phyloP scores from a whole-genome alignment of 2,113 vertebrate species.

The Gadus chalcogrammus region DNA sequence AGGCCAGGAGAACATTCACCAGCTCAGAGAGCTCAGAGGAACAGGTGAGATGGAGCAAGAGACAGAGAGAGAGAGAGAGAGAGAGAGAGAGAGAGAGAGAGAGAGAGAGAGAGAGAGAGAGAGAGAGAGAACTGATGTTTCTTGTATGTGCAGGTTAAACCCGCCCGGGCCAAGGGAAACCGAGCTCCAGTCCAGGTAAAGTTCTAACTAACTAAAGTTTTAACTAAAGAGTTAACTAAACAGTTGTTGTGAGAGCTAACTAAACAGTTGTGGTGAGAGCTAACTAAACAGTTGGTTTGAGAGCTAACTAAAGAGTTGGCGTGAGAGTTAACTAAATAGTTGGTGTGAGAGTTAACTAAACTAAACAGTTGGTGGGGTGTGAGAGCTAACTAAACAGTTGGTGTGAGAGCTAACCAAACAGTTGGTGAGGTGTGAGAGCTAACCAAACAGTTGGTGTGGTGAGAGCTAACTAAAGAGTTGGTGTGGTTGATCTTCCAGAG shows the following conservation, averaged over 20 bases:
- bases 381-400: no score
- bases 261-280: background rate
- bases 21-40: constrained; percentile 76
- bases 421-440: background rate
- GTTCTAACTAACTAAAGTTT: no score
- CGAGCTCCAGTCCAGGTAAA: no score
- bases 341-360: no score
- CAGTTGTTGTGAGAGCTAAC: background rate
- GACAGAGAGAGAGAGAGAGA: background rate
- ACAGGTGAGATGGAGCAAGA: constrained; percentile 44
- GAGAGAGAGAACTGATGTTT: background rate
- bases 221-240: background rate
- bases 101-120: background rate
- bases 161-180: background rate
- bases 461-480: constrained; percentile 13
- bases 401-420: no score
- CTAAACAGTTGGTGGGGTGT: background rate
- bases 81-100: constrained; percentile 21
- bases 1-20: constrained; percentile 60
- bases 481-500: no score
- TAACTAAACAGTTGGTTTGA: background rate
- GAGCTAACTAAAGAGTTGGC: no score
- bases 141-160: background rate
- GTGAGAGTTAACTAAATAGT: no score
- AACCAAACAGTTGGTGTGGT: background rate